Conservation (phyloP, 2,113 vertebrate genomes). For the Alectura lathami region DNA sequence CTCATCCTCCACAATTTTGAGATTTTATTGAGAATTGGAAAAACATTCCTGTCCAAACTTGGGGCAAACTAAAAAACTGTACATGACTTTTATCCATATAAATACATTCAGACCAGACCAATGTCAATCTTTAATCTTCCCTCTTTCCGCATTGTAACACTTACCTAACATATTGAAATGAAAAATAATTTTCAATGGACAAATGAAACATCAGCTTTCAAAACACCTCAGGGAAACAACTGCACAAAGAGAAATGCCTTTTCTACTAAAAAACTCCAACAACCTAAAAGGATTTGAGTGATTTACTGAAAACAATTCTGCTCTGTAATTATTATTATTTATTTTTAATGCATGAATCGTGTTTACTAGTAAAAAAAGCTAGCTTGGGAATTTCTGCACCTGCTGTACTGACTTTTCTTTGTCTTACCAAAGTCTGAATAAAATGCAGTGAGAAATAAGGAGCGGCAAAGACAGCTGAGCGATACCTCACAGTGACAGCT, state of each 20-base stretch:
- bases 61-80: background rate
- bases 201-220: background rate
- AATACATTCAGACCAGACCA: background rate
- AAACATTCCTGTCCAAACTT: background rate
- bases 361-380: background rate
- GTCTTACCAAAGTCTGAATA: background rate
- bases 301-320: background rate
- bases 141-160: background rate
- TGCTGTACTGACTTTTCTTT: background rate
- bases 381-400: background rate
- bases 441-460: background rate
- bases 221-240: background rate
- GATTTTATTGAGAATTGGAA: background rate
- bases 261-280: background rate
- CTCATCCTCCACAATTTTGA: background rate
- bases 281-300: background rate
- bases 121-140: background rate
- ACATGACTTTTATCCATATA: background rate
- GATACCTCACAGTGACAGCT: background rate
- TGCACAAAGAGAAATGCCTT: background rate
- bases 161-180: background rate
- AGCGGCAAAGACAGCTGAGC: background rate
- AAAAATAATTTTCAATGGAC: background rate
- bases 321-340: too few species aligned
- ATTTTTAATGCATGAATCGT: background rate